Percentiles rank a stretch among this genome's conserved stretches.
phyloP scores from a whole-genome alignment of 2,113 vertebrate genomes.

The Prinia subflava region DNA sequence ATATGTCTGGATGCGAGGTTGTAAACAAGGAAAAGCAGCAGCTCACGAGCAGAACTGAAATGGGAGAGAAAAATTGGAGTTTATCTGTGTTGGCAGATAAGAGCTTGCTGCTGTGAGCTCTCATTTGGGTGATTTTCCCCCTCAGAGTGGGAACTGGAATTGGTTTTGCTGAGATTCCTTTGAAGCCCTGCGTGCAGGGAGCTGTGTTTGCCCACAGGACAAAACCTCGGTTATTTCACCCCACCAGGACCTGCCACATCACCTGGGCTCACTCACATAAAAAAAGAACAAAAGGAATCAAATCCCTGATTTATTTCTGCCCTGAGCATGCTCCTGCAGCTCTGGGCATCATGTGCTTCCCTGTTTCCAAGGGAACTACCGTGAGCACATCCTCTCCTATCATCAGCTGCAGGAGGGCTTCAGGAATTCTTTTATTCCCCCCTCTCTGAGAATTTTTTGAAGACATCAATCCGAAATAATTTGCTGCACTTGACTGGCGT shows the following conservation, averaged over 20 bases:
- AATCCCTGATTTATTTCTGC: slow-evolving; percentile 70
- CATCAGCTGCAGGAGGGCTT: neutral
- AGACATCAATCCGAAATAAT: neutral
- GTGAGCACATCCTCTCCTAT: slow-evolving; percentile 14
- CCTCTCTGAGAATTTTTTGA: neutral
- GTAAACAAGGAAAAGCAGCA: neutral
- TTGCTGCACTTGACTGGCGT: neutral
- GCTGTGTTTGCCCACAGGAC: slow-evolving; percentile 74
- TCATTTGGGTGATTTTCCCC: slow-evolving; percentile 38
- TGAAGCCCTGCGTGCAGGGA: slow-evolving; percentile 55
- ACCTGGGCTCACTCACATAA: too few species aligned
- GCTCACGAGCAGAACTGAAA: neutral
- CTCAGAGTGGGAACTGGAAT: slow-evolving; percentile 1
- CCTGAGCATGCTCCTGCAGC: slow-evolving; percentile 68
- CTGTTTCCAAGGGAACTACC: slow-evolving; percentile 68
- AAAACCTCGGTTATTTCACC: slow-evolving; percentile 55
- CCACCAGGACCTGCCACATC: neutral
- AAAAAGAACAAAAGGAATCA: too few species aligned
- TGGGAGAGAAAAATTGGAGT: neutral
- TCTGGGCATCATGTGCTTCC: slow-evolving; percentile 43
- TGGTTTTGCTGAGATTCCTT: slow-evolving; percentile 40
- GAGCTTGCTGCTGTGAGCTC: slow-evolving; percentile 32
- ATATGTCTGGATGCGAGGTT: accelerated
- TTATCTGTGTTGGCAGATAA: slow-evolving; percentile 48
- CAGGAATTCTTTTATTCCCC: neutral